Conservation (phyloP, 2,888 invertebrate species). For the Euspilapteryx auroguttella region DNA sequence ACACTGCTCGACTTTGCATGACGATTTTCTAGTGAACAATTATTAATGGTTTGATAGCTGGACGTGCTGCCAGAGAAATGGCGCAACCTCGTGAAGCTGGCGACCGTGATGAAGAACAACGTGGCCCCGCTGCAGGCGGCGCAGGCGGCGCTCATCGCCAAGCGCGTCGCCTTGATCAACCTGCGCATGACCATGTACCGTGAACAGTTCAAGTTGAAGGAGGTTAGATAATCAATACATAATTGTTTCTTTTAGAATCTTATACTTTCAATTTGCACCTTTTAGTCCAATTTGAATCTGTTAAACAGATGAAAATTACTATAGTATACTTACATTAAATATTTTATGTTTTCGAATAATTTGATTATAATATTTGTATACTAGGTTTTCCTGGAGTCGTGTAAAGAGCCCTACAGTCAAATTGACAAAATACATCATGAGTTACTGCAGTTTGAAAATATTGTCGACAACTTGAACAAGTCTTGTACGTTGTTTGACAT, state of each 20-base stretch:
- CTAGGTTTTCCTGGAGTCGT: constrained; percentile 67
- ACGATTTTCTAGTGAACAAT: too few species aligned
- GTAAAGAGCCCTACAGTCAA: constrained; percentile 67
- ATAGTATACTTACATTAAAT: too few species aligned
- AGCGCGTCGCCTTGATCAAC: constrained; percentile 79
- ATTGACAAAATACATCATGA: constrained; percentile 72
- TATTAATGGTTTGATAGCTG: too few species aligned
- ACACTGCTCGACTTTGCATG: too few species aligned
- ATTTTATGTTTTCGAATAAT: too few species aligned
- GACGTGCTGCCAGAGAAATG: constrained; percentile 86
- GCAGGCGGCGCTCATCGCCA: constrained; percentile 85
- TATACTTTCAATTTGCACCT: too few species aligned
- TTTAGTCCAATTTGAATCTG: too few species aligned
- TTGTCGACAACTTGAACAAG: constrained; percentile 66
- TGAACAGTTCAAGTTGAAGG: constrained; percentile 67
- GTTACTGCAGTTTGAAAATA: constrained; percentile 67
- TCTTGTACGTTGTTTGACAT: constrained; percentile 87
- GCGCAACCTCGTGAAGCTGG: constrained; percentile 81
- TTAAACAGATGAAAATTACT: too few species aligned
- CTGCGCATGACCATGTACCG: constrained; percentile 76
- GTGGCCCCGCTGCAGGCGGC: constrained; percentile 87
- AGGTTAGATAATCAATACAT: constrained; percentile 14
- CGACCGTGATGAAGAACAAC: constrained; percentile 79
- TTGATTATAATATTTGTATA: too few species aligned
- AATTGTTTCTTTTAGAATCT: not conserved